phyloP scores from a whole-genome alignment of 2,888 invertebrate species.

The Pollenia amentaria region DNA sequence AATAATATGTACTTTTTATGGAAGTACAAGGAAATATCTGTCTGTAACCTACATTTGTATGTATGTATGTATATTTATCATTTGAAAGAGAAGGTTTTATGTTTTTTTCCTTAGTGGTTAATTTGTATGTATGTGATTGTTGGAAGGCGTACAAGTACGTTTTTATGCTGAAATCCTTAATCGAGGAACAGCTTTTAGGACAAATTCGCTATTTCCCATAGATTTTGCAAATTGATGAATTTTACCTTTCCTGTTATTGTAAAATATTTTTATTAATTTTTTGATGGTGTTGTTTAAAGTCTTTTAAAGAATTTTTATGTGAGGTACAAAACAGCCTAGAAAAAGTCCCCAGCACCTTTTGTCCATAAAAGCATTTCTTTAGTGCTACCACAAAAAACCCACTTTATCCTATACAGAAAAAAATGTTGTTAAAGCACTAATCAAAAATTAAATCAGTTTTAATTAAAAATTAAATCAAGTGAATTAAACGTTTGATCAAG shows the following conservation, averaged over 20 bases:
- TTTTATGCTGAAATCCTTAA: conserved; percentile 14
- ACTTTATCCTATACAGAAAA: too few species aligned
- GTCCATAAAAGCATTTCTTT: too few species aligned
- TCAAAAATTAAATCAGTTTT: too few species aligned
- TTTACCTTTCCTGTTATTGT: background rate
- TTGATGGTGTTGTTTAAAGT: background rate
- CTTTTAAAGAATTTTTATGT: too few species aligned
- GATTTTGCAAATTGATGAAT: conserved; percentile 28
- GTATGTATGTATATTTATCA: conserved; percentile 9
- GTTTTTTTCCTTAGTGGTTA: background rate
- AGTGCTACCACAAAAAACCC: too few species aligned
- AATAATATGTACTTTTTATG: background rate
- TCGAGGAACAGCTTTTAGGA: background rate
- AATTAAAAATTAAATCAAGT: too few species aligned
- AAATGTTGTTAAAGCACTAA: too few species aligned
- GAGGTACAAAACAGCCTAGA: too few species aligned
- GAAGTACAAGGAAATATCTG: background rate
- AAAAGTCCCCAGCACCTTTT: too few species aligned
- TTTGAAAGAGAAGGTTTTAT: conserved; percentile 11
- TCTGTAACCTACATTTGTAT: conserved; percentile 30
- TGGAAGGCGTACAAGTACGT: background rate
- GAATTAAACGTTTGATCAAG: too few species aligned
- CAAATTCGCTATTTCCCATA: conserved; percentile 14
- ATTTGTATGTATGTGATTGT: background rate
- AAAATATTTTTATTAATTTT: background rate